Conservation (phyloP, 1,140 invertebrate genomes). For the Eueides isabella region DNA sequence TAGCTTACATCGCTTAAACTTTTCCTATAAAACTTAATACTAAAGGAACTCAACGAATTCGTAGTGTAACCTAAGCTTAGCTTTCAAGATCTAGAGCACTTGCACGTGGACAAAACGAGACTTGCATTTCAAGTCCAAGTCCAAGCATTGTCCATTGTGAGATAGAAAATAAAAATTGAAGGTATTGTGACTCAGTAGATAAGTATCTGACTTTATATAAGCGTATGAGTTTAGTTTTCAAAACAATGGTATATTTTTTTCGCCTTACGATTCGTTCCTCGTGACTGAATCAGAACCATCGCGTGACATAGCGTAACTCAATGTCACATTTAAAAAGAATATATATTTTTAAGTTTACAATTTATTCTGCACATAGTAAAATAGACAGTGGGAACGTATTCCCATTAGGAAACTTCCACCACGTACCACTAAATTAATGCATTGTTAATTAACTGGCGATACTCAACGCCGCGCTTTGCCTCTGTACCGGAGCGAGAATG, state of each 20-base stretch:
- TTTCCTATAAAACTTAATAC: not conserved
- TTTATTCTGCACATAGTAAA: too few species aligned
- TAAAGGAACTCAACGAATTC: not conserved
- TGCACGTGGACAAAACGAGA: constrained; percentile 18
- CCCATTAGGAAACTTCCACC: too few species aligned
- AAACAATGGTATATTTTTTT: not conserved
- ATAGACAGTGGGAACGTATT: too few species aligned
- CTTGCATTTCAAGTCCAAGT: constrained; percentile 22
- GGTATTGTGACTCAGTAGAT: not conserved
- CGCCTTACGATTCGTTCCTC: too few species aligned
- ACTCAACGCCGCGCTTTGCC: too few species aligned
- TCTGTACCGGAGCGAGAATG: too few species aligned
- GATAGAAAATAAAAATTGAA: not conserved
- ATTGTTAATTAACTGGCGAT: too few species aligned
- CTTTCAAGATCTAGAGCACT: constrained; percentile 15
- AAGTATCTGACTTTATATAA: not conserved
- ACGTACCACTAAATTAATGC: too few species aligned
- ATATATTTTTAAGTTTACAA: too few species aligned
- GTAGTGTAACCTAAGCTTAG: constrained; percentile 14
- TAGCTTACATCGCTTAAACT: not conserved
- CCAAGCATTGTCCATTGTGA: constrained; percentile 12
- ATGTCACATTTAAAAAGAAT: too few species aligned
- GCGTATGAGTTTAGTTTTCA: not conserved
- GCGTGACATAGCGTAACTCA: not conserved
- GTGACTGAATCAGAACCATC: not conserved